These are phyloP conservation scores for Tetrapedia diversipes DNA, from an alignment of 2,888 invertebrate species.

Conservation along the genomic window DNA sequence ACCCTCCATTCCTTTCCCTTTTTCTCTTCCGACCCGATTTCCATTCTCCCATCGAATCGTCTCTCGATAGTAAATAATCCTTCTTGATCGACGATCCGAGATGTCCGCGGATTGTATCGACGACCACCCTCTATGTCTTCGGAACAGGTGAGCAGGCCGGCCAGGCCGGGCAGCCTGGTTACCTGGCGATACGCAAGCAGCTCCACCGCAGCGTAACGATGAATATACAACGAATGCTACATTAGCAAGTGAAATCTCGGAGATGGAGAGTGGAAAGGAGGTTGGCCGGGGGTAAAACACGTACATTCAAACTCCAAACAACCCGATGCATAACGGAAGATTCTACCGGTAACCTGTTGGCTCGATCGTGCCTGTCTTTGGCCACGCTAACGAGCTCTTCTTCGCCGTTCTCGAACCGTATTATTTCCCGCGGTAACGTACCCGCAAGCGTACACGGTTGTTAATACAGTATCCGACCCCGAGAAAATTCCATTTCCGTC, in stretches of 20 bases:
- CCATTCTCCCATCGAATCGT: neutral
- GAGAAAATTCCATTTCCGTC: conserved; percentile 1
- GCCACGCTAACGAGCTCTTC: conserved; percentile 17
- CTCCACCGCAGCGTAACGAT: conserved; percentile 58
- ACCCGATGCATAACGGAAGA: conserved; percentile 50
- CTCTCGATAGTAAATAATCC: conserved; percentile 5
- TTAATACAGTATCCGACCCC: neutral
- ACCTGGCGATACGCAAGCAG: conserved; percentile 38
- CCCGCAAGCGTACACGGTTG: neutral
- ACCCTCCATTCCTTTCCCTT: neutral
- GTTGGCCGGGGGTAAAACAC: conserved; percentile 56
- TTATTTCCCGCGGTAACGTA: neutral
- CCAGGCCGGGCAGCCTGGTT: conserved; percentile 44
- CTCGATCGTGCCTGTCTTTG: conserved; percentile 45
- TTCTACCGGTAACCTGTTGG: conserved; percentile 68
- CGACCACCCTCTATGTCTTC: neutral
- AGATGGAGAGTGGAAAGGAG: conserved; percentile 34
- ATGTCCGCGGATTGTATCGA: neutral
- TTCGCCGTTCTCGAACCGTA: neutral
- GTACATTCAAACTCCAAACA: conserved; percentile 63
- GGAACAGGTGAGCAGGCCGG: conserved; percentile 40
- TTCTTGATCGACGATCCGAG: neutral
- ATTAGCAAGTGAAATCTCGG: conserved; percentile 77
- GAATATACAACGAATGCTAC: conserved; percentile 77
- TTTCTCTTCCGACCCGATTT: too few species aligned